Evolutionary conservation across 2,797 vertebrate genomes (phyloP), one percentile per base, ranked within the genome.

Genomic region (Sebastes iracundus): DNA sequence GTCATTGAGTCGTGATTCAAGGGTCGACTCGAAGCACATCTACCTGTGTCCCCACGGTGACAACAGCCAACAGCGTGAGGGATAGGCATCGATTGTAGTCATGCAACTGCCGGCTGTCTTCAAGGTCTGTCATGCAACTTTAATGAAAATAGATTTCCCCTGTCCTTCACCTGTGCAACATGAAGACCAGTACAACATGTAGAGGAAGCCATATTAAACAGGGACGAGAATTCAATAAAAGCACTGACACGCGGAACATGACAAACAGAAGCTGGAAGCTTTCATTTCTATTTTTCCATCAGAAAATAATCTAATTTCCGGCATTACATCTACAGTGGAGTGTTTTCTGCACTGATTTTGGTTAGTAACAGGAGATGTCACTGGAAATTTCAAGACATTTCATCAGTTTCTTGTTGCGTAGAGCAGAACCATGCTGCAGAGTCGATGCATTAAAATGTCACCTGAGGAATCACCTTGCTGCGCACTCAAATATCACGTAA

Each of bases 61-160:
- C 85, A 76, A 85, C 35, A 30, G 67, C 73, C 82, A 7, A 11
- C 38, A 71, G 88, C 77, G 59, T 63, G 61, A 80, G 58, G 38
- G 49, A 78, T 64, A 64, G 1, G n/a, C 86, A 89, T 90, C 32
- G 77, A 90, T 78, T 88, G 59, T 49, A 78, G 70, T 85, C 68
- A 81, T 33, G 75, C 77, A 89, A 83, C 82, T 72, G 77, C 77
- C 13, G 12, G 58, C 23, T 84, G 75, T 87, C 86, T 90, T 91
- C 79, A 81, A 77, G 84, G 74, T 30, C 63, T 65, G 63, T 91
- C 91, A 86, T 90, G 85, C 67, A 90, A 90, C 79, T 94, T 93
- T 94, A 94, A 93, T 94, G 85, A 89, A 93, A 90, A 94, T 92
- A 64, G 91, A 93, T 94, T 94, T 90, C 77, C 75, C 60, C 74